Evolutionary conservation across 2,888 invertebrate genomes (phyloP), one percentile per base, ranked within the genome.

Genomic region (Yponomeuta plumbellus): DNA sequence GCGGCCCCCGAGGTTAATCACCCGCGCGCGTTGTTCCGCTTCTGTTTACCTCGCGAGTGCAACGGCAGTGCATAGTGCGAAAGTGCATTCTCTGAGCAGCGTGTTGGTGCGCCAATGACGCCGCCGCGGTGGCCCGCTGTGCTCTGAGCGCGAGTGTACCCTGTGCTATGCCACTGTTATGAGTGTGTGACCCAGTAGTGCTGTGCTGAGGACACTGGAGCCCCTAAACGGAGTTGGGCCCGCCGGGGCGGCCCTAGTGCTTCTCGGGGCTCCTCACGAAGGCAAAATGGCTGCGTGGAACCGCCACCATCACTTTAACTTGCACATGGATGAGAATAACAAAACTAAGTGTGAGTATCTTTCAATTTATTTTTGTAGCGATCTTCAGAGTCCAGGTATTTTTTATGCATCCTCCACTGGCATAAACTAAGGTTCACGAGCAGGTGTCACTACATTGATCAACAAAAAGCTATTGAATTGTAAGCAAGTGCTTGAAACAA

Each of bases 211-310:
- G 92, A 92, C 92, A 89, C 92, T 92, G 93, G 93, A 93, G 92
- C 92, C 92, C 90, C 91, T 91, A 92, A 92, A 91, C 92, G 91
- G 91, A 89, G 91, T 91, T 87, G 91, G 91, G 91, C 91, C 92
- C 92, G 92, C 92, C 84, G 91, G 91, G 90, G 92, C 91, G 91
- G 92, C 91, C 91, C 89, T 90, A 79, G 91, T 89, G 88, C 90
- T 90, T 88, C 91, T 91, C 85, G 91, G 91, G 92, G 91, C 91
- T 91, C 91, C 91, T 79, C 90, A 90, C 90, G 88, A 89, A 89
- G 92, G 92, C 92, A 92, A 93, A 88, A 94, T 94, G 94, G 94
- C 94, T 81, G 92, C 92, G 92, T 94, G 94, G 94, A 94, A 94
- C 85, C 94, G 94, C 89, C 94, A 94, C 91, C 94, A 94, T 88